phyloP scores from a whole-genome alignment of 2,888 invertebrate species.

The Cephonodes hylas region DNA sequence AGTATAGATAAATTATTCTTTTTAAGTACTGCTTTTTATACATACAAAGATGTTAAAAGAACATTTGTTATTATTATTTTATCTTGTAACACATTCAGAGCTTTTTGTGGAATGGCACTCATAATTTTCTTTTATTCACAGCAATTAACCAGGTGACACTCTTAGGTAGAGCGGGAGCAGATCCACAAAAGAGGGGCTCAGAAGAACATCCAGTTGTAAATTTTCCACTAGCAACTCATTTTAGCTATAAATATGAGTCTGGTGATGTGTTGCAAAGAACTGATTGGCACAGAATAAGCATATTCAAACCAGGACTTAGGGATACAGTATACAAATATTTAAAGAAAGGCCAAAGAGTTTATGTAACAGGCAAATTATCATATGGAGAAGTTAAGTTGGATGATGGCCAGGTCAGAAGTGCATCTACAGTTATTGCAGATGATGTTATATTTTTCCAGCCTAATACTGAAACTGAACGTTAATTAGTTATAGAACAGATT shows the following conservation, averaged over 20 bases:
- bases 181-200: constrained; percentile 91
- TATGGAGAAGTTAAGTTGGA: constrained; percentile 92
- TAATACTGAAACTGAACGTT: constrained; percentile 14
- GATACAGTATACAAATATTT: constrained; percentile 89
- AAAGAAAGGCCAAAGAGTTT: constrained; percentile 92
- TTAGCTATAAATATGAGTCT: constrained; percentile 89
- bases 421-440: constrained; percentile 92
- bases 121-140: no score
- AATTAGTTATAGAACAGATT: background rate
- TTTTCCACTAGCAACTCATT: constrained; percentile 95
- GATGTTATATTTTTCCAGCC: constrained; percentile 91
- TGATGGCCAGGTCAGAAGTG: constrained; percentile 85
- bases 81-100: no score
- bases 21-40: no score
- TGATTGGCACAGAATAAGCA: constrained; percentile 94
- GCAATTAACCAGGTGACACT: constrained; percentile 91
- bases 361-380: constrained; percentile 90
- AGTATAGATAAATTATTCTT: no score
- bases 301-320: constrained; percentile 91
- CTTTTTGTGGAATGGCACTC: no score
- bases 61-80: no score
- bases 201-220: constrained; percentile 92
- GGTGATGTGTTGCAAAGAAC: constrained; percentile 92
- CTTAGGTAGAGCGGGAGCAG: constrained; percentile 93
- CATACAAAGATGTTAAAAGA: no score